These are phyloP conservation scores for Monoplex corrugatus DNA, from an alignment of 2,888 invertebrate genomes.

Conservation along the genomic window DNA sequence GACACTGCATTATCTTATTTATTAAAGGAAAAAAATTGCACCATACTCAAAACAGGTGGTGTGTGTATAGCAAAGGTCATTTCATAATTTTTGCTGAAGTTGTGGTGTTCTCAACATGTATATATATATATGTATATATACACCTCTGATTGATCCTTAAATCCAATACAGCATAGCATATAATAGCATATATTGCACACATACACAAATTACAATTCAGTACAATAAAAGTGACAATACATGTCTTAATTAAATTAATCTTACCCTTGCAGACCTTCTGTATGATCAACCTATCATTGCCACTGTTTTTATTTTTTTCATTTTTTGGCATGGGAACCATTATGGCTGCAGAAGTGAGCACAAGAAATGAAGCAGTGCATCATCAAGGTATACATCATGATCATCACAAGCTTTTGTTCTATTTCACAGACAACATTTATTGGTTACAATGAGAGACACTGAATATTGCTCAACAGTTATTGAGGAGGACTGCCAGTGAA, in stretches of 20 bases:
- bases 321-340: neutral
- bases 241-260: neutral
- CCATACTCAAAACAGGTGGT: neutral
- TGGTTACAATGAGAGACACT: neutral
- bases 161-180: neutral
- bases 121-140: neutral
- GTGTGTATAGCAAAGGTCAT: neutral
- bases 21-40: neutral
- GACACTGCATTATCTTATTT: neutral
- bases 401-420: neutral
- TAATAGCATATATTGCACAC: neutral
- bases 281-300: neutral
- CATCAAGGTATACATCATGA: no score
- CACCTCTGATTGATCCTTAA: neutral
- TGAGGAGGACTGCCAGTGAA: no score
- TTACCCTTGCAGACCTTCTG: neutral
- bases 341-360: neutral
- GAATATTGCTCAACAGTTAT: constrained; percentile 10
- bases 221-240: neutral
- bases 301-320: neutral
- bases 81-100: neutral
- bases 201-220: neutral
- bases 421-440: neutral
- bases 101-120: no score
- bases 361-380: neutral